A percentile compares a stretch with the other conserved stretches of the same genome.
Evolutionary conservation across 2,113 vertebrate genomes (phyloP).

Genomic region (Pluvianellus socialis): DNA sequence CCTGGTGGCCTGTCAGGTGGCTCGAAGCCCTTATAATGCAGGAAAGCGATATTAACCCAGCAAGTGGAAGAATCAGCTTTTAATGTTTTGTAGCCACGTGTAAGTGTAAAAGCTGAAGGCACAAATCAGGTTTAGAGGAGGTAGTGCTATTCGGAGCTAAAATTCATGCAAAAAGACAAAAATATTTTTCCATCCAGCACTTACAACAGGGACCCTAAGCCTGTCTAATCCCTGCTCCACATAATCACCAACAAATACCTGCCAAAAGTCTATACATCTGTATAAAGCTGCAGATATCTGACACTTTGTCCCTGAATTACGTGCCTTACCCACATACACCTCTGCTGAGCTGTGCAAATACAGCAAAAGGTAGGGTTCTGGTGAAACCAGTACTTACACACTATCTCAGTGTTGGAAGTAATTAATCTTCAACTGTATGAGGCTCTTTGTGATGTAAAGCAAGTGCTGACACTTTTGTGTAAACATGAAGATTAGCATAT

Average conservation of each 20-base stretch:
- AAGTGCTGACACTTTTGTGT: constrained; percentile 79
- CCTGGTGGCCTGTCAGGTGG: neutral
- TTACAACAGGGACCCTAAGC: neutral
- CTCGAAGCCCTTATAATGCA: neutral
- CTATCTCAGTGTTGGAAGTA: constrained; percentile 75
- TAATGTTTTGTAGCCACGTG: neutral
- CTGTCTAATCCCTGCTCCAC: neutral
- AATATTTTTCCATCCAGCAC: neutral
- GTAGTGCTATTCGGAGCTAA: neutral
- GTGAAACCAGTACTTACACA: constrained; percentile 66
- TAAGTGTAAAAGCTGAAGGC: constrained; percentile 13
- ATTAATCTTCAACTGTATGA: constrained; percentile 76
- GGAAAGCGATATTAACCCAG: neutral
- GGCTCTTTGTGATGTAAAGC: constrained; percentile 77
- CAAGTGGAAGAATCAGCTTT: neutral
- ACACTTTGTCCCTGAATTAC: constrained; percentile 33
- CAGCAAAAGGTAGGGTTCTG: constrained; percentile 39
- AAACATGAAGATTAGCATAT: constrained; percentile 83
- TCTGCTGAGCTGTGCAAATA: constrained; percentile 58
- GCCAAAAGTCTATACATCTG: neutral
- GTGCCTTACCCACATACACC: constrained; percentile 26
- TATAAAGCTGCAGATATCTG: neutral
- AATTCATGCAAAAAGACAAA: neutral
- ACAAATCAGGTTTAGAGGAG: neutral
- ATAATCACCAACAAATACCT: neutral